Conservation (phyloP, 2,888 invertebrate genomes). For the Dasysyrphus albostriatus region DNA sequence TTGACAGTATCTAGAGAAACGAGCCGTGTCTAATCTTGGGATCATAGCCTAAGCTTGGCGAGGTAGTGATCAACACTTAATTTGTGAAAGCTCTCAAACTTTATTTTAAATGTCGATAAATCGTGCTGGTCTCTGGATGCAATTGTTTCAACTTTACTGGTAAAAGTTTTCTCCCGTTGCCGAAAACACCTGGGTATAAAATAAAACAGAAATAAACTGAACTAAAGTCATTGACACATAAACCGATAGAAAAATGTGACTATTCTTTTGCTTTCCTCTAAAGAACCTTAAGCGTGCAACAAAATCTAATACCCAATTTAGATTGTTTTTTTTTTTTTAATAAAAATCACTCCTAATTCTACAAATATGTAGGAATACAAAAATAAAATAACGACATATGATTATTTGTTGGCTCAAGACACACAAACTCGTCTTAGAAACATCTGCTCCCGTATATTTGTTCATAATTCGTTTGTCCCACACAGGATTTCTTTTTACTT, state of each 20-base stretch:
- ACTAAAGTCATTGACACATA: conserved; percentile 7
- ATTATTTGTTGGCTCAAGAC: conserved; percentile 43
- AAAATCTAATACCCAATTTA: neutral
- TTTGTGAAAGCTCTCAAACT: too few species aligned
- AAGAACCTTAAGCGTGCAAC: neutral
- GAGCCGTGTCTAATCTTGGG: too few species aligned
- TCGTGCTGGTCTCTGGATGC: neutral
- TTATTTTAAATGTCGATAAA: neutral
- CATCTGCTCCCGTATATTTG: conserved; percentile 70
- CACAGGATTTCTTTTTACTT: conserved; percentile 28
- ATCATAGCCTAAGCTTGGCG: too few species aligned
- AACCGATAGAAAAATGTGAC: neutral
- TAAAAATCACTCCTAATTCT: conserved; percentile 23
- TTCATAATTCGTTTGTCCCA: conserved; percentile 62
- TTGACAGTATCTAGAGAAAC: too few species aligned
- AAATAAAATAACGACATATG: conserved; percentile 14
- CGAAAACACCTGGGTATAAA: neutral
- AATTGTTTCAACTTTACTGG: neutral
- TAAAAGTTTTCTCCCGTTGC: neutral
- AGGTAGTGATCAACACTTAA: too few species aligned
- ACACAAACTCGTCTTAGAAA: conserved; percentile 55
- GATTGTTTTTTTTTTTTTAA: neutral
- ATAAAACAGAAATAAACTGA: neutral
- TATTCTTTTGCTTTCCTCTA: neutral
- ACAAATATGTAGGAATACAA: neutral